Conservation (phyloP, 2,888 invertebrate species). For the Orchesella flavescens region DNA sequence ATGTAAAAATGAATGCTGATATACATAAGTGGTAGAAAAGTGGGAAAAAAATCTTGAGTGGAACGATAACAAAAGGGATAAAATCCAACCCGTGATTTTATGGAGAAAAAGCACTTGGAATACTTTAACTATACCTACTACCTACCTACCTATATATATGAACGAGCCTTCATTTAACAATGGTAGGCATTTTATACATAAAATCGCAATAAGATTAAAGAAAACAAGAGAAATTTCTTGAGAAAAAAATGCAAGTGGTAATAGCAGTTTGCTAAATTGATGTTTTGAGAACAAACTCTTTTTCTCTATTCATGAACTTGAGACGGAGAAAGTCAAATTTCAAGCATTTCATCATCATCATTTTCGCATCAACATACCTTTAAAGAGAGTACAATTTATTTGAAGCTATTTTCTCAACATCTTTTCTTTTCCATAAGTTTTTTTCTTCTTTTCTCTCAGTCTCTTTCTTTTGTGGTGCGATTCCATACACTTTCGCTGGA, state of each 20-base stretch:
- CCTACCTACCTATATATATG: no score
- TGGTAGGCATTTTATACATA: no score
- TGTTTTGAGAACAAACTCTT: neutral
- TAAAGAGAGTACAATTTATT: conserved; percentile 8
- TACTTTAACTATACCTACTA: no score
- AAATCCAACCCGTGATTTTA: no score
- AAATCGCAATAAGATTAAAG: neutral
- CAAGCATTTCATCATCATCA: conserved; percentile 37
- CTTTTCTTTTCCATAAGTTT: neutral
- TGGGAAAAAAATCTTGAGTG: no score
- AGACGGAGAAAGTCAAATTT: conserved; percentile 30
- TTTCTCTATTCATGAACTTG: conserved; percentile 3
- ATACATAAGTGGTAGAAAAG: no score
- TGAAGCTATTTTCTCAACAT: conserved; percentile 23
- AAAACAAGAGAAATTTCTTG: neutral
- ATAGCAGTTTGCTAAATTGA: conserved; percentile 7
- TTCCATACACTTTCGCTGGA: neutral
- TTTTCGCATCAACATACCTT: conserved; percentile 42
- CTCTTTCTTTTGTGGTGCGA: neutral
- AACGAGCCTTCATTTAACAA: no score
- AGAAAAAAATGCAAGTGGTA: neutral
- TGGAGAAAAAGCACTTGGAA: no score
- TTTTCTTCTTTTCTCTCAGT: conserved; percentile 3
- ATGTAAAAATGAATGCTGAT: no score
- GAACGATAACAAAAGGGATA: no score